Conservation (phyloP, 1,140 invertebrate species). For the Odontomachus brunneus region DNA sequence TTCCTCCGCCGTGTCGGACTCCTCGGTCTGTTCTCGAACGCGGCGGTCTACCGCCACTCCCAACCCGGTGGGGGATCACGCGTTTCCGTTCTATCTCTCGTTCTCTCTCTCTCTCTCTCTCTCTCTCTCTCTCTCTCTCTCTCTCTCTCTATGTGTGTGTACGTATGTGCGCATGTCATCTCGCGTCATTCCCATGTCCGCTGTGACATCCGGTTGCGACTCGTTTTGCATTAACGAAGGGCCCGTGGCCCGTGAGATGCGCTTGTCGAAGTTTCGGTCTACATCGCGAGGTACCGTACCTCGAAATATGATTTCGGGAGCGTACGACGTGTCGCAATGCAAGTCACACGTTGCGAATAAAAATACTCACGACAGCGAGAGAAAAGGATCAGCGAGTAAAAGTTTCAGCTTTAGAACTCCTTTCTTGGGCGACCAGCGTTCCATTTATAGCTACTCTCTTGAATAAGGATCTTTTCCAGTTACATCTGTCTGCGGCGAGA, state of each 20-base stretch:
- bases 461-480: too few species aligned
- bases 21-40: constrained; percentile 58
- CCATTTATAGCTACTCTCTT: too few species aligned
- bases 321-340: too few species aligned
- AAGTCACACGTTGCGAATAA: too few species aligned
- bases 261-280: constrained; percentile 26
- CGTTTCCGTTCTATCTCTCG: constrained; percentile 63
- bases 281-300: too few species aligned
- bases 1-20: constrained; percentile 39
- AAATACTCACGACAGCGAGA: too few species aligned
- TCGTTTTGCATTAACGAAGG: constrained; percentile 18
- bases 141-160: too few species aligned
- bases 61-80: constrained; percentile 14
- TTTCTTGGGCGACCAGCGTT: too few species aligned
- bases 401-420: too few species aligned
- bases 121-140: constrained; percentile 22
- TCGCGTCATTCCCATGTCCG: constrained; percentile 62
- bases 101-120: constrained; percentile 21
- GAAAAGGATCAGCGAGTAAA: not conserved
- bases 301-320: not conserved
- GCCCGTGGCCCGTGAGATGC: constrained; percentile 26
- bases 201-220: constrained; percentile 56
- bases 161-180: not conserved
- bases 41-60: constrained; percentile 54
- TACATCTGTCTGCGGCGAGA: too few species aligned